Evolutionary conservation across 2,113 vertebrate genomes (phyloP).

Genomic region (Laticauda colubrina): DNA sequence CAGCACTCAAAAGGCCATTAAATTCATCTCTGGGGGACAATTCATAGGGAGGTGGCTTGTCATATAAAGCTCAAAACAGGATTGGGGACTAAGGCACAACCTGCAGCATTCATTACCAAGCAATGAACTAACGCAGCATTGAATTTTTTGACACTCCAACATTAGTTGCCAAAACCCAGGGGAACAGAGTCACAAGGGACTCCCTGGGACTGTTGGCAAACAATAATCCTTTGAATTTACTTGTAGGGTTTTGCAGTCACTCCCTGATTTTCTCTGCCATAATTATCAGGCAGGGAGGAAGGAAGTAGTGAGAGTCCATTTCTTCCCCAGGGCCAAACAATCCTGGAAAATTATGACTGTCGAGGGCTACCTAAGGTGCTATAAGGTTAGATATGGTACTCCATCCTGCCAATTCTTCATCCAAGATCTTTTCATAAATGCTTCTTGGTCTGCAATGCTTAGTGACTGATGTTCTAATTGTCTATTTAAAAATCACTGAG

Average conservation of each 20-base stretch:
- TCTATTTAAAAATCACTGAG: slow-evolving; percentile 13
- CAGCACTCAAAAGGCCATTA: background rate
- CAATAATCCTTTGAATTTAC: background rate
- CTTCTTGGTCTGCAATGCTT: background rate
- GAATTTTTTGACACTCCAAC: background rate
- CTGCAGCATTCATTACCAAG: background rate
- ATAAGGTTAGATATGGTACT: background rate
- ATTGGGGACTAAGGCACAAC: background rate
- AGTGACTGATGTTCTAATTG: background rate
- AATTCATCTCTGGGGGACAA: background rate
- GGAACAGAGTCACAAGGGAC: background rate
- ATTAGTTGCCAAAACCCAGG: background rate
- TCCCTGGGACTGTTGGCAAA: background rate
- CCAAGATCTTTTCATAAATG: background rate
- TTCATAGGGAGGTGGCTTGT: background rate
- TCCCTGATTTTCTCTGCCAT: background rate
- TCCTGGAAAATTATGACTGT: background rate
- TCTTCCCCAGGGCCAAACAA: background rate
- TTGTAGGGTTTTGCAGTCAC: background rate
- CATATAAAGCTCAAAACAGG: background rate
- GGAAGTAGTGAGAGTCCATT: background rate
- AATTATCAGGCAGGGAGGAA: background rate
- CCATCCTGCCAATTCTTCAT: background rate
- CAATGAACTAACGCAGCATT: background rate
- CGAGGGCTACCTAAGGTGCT: background rate